Evolutionary conservation across 2,113 vertebrate species (phyloP).

Genomic region (Papio anubis): DNA sequence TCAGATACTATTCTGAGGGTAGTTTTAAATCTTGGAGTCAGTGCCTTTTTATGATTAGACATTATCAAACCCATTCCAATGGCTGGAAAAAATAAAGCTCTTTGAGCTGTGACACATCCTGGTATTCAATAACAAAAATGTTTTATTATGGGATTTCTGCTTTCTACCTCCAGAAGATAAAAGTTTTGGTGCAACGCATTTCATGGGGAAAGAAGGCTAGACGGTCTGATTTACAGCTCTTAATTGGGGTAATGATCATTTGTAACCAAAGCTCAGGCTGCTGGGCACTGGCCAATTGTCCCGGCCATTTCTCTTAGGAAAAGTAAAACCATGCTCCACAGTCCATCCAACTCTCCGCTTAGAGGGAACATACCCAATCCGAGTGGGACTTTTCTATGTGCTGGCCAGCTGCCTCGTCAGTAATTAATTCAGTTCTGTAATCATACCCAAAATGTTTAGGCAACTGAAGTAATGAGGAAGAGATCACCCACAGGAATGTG

Average conservation of each 20-base stretch:
- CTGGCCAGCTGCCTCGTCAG: background rate
- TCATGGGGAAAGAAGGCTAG: background rate
- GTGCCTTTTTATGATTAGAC: background rate
- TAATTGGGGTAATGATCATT: background rate
- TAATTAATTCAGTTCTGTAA: slow-evolving; percentile 32
- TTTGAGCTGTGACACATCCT: background rate
- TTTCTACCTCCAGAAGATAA: background rate
- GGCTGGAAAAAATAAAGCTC: background rate
- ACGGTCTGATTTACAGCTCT: background rate
- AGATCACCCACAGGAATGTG: background rate
- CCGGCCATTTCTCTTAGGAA: background rate
- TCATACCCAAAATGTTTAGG: background rate
- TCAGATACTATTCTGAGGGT: background rate
- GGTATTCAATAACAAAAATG: background rate
- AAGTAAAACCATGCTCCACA: background rate
- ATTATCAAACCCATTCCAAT: background rate
- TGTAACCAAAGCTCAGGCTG: background rate
- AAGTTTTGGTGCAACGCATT: background rate
- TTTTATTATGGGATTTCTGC: background rate
- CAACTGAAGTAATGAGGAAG: background rate
- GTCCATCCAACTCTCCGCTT: background rate
- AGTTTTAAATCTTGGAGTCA: background rate
- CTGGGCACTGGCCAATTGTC: background rate
- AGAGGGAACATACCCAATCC: background rate
- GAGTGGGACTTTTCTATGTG: background rate